phyloP scores from a whole-genome alignment of 2,113 vertebrate genomes.

The Narcine bancroftii region DNA sequence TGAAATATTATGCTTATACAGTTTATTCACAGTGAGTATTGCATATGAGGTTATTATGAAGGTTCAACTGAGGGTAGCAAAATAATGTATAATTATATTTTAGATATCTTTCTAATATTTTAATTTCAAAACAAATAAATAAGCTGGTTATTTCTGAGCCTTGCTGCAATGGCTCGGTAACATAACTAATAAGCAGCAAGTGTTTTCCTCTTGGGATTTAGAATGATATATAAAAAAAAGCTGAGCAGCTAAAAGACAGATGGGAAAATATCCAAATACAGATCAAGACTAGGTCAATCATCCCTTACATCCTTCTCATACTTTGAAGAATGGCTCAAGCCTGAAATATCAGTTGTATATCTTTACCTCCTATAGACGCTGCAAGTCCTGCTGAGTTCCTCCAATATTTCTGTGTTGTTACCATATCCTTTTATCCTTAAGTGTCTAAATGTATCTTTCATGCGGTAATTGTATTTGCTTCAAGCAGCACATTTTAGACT shows the following conservation, averaged over 20 bases:
- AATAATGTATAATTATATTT: neutral
- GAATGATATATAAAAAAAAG: conserved; percentile 81
- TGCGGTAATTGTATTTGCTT: too few species aligned
- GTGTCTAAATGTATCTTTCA: too few species aligned
- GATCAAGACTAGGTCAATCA: conserved; percentile 77
- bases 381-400: too few species aligned
- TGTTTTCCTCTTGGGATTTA: conserved; percentile 73
- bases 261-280: conserved; percentile 72
- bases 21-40: neutral
- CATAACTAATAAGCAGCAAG: conserved; percentile 58
- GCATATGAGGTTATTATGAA: neutral
- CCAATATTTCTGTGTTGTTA: too few species aligned
- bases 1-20: neutral
- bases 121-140: neutral
- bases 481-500: too few species aligned
- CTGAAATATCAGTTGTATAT: too few species aligned
- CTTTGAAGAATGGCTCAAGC: too few species aligned
- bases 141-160: conserved; percentile 35
- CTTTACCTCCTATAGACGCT: too few species aligned
- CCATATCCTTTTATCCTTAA: too few species aligned
- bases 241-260: conserved; percentile 71
- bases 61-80: neutral
- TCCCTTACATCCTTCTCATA: neutral
- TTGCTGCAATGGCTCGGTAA: conserved; percentile 75
- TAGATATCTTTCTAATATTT: neutral